A percentile compares a stretch with the other conserved stretches of the same genome.
Evolutionary conservation across 1,140 invertebrate genomes (phyloP).

Genomic region (Atta cephalotes): DNA sequence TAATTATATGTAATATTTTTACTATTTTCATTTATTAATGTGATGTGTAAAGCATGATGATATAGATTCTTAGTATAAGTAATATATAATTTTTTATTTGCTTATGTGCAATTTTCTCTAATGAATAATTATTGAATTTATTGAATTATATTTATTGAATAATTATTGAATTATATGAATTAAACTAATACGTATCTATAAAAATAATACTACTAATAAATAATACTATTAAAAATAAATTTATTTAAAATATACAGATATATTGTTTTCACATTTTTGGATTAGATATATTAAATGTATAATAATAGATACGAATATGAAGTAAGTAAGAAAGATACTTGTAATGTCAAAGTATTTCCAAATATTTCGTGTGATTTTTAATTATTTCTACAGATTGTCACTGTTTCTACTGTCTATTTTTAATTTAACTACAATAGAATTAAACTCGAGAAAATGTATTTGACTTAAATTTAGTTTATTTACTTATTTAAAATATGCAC

Average conservation of each 20-base stretch:
- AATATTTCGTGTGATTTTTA: too few species aligned
- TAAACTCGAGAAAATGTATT: too few species aligned
- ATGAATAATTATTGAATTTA: not conserved
- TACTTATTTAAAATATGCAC: too few species aligned
- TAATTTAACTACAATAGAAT: too few species aligned
- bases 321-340: not conserved
- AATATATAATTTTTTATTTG: slow-evolving; percentile 2
- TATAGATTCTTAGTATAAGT: not conserved
- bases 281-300: not conserved
- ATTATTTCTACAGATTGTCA: too few species aligned
- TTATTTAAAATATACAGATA: not conserved
- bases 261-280: not conserved
- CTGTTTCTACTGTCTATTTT: too few species aligned
- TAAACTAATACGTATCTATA: not conserved
- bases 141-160: too few species aligned
- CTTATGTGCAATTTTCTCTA: not conserved
- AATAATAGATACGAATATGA: not conserved
- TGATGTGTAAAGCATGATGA: not conserved
- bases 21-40: not conserved
- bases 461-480: too few species aligned
- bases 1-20: not conserved
- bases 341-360: too few species aligned
- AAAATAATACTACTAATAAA: slow-evolving; percentile 6
- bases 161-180: too few species aligned
- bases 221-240: not conserved